These are phyloP conservation scores for Umimayanthus chanpuru DNA, from an alignment of 92 coral and sea anemone species.

Conservation along the genomic window DNA sequence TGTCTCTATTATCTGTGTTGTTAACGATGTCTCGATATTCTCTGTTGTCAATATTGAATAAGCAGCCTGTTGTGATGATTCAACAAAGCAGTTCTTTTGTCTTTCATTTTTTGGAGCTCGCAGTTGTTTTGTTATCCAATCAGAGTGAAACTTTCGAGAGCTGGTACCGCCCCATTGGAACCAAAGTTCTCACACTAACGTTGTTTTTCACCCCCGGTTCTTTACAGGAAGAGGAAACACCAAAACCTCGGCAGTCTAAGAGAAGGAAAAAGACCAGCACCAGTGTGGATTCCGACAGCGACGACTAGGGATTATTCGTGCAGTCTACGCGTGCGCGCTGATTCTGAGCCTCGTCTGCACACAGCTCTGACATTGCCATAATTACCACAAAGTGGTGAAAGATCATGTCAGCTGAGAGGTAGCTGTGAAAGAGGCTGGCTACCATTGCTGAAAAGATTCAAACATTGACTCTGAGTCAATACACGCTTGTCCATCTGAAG, in stretches of 20 bases:
- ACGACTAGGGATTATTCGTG: slow-evolving; percentile 41
- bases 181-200: not conserved
- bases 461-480: not conserved
- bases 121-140: too few species aligned
- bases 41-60: too few species aligned
- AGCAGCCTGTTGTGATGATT: too few species aligned
- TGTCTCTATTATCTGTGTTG: too few species aligned
- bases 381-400: not conserved
- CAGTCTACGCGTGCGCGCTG: not conserved
- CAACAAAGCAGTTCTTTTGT: too few species aligned
- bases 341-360: not conserved
- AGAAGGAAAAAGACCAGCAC: slow-evolving; percentile 69
- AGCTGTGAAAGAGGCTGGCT: not conserved
- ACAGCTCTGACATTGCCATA: not conserved
- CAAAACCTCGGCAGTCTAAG: slow-evolving; percentile 80
- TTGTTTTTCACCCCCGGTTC: not conserved
- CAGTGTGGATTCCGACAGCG: slow-evolving; percentile 85
- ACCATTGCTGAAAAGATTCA: too few species aligned
- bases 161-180: not conserved
- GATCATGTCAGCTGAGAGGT: not conserved
- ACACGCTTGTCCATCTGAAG: not conserved
- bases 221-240: slow-evolving; percentile 70
- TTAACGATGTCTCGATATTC: too few species aligned
- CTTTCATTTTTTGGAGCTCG: too few species aligned
- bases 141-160: too few species aligned